A percentile compares a stretch with the other conserved stretches of the same genome.
Conservation (phyloP, 2,888 invertebrate species). For the Lucinisca nassula region DNA sequence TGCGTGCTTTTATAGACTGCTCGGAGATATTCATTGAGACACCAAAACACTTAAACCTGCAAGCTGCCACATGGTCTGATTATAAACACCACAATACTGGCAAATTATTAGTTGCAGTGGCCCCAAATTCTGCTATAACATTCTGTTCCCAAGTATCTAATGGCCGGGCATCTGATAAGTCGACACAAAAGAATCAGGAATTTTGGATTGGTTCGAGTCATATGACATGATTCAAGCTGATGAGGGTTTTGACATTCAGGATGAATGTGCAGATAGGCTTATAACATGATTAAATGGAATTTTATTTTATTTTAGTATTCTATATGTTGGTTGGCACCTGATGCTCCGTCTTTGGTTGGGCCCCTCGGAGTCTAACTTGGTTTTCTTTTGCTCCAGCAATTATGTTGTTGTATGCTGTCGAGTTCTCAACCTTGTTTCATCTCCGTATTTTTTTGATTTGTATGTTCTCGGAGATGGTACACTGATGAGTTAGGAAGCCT, state of each 20-base stretch:
- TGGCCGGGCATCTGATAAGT: slow-evolving; percentile 63
- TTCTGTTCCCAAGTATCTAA: slow-evolving; percentile 66
- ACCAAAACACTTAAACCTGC: slow-evolving; percentile 46
- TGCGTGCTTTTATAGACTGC: slow-evolving; percentile 48
- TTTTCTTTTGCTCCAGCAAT: too few relatives aligned
- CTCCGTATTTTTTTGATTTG: too few relatives aligned
- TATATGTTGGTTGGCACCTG: too few relatives aligned
- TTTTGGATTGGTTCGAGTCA: slow-evolving; percentile 44
- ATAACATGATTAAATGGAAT: too few relatives aligned
- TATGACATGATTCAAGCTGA: slow-evolving; percentile 62
- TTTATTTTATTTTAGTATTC: too few relatives aligned
- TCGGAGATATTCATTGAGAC: slow-evolving; percentile 52
- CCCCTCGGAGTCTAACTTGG: too few relatives aligned
- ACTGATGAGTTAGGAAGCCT: too few relatives aligned
- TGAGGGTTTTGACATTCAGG: slow-evolving; percentile 26
- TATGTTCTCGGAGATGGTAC: too few relatives aligned
- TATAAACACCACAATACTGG: slow-evolving; percentile 68
- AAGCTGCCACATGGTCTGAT: slow-evolving; percentile 52
- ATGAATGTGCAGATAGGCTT: slow-evolving; percentile 22
- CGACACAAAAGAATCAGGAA: slow-evolving; percentile 54
- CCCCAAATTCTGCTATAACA: slow-evolving; percentile 55
- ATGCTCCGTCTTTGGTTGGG: too few relatives aligned
- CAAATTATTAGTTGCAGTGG: slow-evolving; percentile 67
- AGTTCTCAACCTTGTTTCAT: too few relatives aligned
- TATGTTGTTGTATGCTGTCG: too few relatives aligned